These are phyloP conservation scores for Etheostoma nigrum DNA, from an alignment of 2,797 vertebrate genomes.

Conservation along the genomic window DNA sequence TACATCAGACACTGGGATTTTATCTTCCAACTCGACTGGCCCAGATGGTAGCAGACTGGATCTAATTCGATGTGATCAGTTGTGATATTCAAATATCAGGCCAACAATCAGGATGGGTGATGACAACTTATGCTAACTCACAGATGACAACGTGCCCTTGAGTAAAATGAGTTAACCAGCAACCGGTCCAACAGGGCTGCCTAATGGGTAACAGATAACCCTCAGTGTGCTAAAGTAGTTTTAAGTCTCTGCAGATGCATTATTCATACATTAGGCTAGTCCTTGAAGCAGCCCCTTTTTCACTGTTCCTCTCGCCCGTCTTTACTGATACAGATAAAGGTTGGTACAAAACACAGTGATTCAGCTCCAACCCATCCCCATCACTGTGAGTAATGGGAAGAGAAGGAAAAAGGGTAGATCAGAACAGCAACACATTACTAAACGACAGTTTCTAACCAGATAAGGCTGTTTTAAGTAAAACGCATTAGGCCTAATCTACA, in stretches of 20 bases:
- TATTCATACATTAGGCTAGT: slow-evolving; percentile 20
- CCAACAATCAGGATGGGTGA: not conserved
- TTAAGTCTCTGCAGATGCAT: slow-evolving; percentile 32
- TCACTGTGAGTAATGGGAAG: slow-evolving; percentile 36
- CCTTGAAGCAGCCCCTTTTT: slow-evolving; percentile 9
- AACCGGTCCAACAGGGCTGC: not conserved
- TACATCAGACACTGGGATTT: not conserved
- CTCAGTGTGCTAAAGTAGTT: slow-evolving; percentile 4
- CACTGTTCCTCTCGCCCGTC: slow-evolving; percentile 24
- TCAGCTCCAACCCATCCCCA: slow-evolving; percentile 28
- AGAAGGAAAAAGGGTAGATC: slow-evolving; percentile 26
- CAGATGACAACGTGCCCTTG: not conserved
- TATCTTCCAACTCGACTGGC: not conserved
- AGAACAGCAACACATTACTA: slow-evolving; percentile 38
- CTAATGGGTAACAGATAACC: not conserved
- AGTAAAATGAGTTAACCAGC: not conserved
- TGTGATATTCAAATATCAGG: not conserved
- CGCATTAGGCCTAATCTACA: too few relatives aligned
- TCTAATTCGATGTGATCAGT: not conserved
- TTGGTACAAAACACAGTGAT: slow-evolving; percentile 15
- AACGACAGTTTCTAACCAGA: slow-evolving; percentile 31
- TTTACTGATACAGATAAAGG: slow-evolving; percentile 34
- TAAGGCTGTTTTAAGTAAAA: slow-evolving; percentile 6
- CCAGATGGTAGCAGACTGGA: not conserved
- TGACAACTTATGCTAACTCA: not conserved